Evolutionary conservation across 1,140 invertebrate genomes (phyloP).

Genomic region (Meloidogyne hapla): DNA sequence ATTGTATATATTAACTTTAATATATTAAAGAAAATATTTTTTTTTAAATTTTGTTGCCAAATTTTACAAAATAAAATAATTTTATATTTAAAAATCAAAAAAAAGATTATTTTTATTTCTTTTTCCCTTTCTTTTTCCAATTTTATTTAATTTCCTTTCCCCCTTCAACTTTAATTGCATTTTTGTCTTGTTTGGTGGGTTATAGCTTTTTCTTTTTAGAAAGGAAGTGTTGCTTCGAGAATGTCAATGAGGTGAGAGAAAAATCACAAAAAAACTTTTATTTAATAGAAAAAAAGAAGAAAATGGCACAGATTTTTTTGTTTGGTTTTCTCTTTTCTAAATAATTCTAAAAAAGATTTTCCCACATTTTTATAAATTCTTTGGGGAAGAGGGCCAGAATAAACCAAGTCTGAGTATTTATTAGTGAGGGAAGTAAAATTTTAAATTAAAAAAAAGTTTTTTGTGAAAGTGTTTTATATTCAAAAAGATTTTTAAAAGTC

Average conservation of each 20-base stretch:
- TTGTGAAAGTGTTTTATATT: too few species aligned
- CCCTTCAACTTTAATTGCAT: not conserved
- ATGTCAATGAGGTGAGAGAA: not conserved
- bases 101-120: not conserved
- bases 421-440: too few species aligned
- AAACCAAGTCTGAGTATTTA: too few species aligned
- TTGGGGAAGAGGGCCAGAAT: too few species aligned
- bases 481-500: too few species aligned
- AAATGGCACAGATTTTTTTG: not conserved
- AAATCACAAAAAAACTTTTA: not conserved
- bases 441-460: too few species aligned
- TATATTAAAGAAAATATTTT: not conserved
- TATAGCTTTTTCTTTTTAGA: not conserved
- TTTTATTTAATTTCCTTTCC: not conserved
- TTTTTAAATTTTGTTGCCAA: not conserved
- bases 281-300: too few species aligned
- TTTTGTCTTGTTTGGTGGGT: not conserved
- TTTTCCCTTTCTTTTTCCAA: too few species aligned
- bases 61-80: not conserved
- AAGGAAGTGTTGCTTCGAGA: not conserved
- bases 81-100: not conserved
- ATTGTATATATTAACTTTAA: too few species aligned
- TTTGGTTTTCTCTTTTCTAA: not conserved
- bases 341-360: not conserved
- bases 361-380: too few species aligned